phyloP scores from a whole-genome alignment of 2,888 invertebrate genomes.

The Creontiades dilutus region DNA sequence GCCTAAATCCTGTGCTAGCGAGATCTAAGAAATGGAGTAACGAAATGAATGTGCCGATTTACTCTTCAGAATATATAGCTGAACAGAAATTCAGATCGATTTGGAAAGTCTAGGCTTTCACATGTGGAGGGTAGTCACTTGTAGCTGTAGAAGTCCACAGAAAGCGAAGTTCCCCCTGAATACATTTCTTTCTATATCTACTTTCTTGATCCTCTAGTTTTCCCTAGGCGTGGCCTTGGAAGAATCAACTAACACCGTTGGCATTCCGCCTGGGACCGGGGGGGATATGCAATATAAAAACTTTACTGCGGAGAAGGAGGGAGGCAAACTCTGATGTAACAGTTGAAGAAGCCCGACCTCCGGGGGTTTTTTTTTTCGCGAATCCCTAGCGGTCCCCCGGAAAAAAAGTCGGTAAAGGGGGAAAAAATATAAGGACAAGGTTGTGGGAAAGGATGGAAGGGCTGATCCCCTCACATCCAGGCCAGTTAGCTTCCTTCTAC shows the following conservation, averaged over 20 bases:
- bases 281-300: conserved; percentile 24
- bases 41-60: no score
- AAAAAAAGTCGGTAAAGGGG: background rate
- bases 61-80: no score
- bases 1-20: no score
- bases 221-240: conserved; percentile 15
- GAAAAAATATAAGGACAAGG: conserved; percentile 8
- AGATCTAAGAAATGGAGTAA: no score
- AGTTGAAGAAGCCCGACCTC: background rate
- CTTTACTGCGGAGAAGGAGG: background rate
- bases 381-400: background rate
- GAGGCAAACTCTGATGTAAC: background rate
- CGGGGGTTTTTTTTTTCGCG: background rate
- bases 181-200: background rate
- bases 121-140: background rate
- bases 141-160: background rate
- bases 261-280: background rate
- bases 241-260: conserved; percentile 46
- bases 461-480: conserved; percentile 58
- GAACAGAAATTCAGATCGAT: no score
- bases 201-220: conserved; percentile 28
- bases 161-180: background rate
- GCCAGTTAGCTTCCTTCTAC: conserved; percentile 49
- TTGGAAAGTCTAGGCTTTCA: no score
- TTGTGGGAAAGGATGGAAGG: background rate